Conservation (phyloP, 2,888 invertebrate genomes). For the Pandemis corylana region DNA sequence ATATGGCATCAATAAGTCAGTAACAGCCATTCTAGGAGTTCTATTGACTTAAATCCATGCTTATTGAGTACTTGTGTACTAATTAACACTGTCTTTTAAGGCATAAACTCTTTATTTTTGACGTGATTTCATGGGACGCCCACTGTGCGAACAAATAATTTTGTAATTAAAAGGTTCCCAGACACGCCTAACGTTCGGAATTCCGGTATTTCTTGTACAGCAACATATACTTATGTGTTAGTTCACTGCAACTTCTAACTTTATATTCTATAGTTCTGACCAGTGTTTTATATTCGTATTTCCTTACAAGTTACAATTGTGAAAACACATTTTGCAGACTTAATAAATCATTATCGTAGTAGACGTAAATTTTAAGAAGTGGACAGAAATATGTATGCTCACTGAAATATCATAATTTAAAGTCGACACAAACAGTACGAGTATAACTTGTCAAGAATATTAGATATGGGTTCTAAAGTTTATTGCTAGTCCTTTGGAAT, state of each 20-base stretch:
- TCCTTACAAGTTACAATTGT: background rate
- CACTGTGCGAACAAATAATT: conserved; percentile 53
- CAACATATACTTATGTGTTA: background rate
- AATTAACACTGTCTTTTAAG: conserved; percentile 61
- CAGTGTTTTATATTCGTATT: background rate
- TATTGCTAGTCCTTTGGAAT: conserved; percentile 15
- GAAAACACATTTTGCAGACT: background rate
- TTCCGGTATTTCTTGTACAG: conserved; percentile 14
- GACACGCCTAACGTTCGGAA: conserved; percentile 53
- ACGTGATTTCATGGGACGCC: conserved; percentile 43
- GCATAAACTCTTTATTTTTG: conserved; percentile 44
- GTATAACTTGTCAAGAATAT: background rate
- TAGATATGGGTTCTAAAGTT: conserved; percentile 7
- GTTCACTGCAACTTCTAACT: background rate
- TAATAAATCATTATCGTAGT: background rate
- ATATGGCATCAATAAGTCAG: conserved; percentile 54
- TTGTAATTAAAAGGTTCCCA: conserved; percentile 66
- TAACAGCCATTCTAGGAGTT: conserved; percentile 49
- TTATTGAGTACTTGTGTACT: conserved; percentile 61
- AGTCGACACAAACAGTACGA: background rate
- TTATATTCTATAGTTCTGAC: background rate
- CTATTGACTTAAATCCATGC: conserved; percentile 49
- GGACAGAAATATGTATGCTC: background rate
- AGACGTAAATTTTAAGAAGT: background rate
- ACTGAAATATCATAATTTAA: background rate